These are phyloP conservation scores for Paedocypris micromegethes DNA, from an alignment of 2,797 vertebrate species.

Conservation along the genomic window DNA sequence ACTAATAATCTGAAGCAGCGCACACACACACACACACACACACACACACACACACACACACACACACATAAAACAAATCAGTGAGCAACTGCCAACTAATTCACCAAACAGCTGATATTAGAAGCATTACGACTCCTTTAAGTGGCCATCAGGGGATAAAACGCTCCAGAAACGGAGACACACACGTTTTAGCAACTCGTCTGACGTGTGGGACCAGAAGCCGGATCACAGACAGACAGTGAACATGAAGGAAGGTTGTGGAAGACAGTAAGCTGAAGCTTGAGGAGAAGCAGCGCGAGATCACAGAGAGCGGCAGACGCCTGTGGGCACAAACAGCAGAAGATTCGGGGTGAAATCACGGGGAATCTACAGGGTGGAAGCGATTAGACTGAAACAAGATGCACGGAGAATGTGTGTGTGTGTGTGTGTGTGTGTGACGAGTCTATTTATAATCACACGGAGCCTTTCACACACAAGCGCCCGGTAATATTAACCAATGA, in stretches of 20 bases:
- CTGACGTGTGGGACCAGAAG: not conserved
- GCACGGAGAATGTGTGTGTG: too few relatives aligned
- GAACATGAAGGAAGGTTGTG: not conserved
- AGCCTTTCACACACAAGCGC: constrained; percentile 15
- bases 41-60: not conserved
- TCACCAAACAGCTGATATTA: too few relatives aligned
- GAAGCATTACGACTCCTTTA: too few relatives aligned
- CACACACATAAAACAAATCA: not conserved
- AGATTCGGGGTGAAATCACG: too few relatives aligned
- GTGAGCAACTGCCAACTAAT: too few relatives aligned
- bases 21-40: not conserved
- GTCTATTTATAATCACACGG: constrained; percentile 13
- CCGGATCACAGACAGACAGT: not conserved
- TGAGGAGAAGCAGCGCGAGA: not conserved
- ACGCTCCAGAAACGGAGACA: not conserved
- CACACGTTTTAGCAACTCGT: not conserved
- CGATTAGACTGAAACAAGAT: too few relatives aligned
- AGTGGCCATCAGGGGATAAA: not conserved
- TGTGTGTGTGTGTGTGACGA: too few relatives aligned
- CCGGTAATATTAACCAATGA: constrained; percentile 64
- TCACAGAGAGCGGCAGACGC: constrained; percentile 1
- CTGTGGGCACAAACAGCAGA: constrained; percentile 2
- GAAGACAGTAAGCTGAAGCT: not conserved
- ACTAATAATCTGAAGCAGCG: constrained; percentile 21
- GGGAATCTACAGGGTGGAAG: too few relatives aligned